Conservation (phyloP, 2,797 vertebrate genomes). For the Poeciliopsis presidionis region DNA sequence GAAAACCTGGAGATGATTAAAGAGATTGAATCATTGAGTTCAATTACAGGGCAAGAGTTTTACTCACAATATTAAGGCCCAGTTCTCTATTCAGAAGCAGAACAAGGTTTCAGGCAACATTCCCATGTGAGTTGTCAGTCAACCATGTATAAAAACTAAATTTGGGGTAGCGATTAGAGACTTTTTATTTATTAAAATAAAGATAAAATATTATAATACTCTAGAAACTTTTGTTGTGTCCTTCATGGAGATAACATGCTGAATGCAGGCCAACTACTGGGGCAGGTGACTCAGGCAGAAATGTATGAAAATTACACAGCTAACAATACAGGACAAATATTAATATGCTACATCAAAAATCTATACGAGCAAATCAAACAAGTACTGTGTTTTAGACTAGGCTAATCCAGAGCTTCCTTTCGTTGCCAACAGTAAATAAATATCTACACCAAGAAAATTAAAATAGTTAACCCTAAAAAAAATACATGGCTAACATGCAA, state of each 20-base stretch:
- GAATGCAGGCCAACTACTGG: background rate
- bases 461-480: background rate
- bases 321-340: background rate
- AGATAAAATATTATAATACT: background rate
- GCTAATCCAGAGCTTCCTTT: background rate
- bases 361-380: background rate
- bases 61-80: background rate
- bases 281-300: background rate
- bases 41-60: background rate
- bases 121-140: background rate
- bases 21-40: background rate
- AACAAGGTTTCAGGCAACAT: background rate
- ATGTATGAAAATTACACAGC: background rate
- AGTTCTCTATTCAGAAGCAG: background rate
- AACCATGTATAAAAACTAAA: background rate
- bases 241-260: background rate
- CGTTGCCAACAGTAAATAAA: background rate
- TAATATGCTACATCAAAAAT: background rate
- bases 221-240: background rate
- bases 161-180: background rate
- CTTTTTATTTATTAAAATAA: background rate
- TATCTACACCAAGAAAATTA: background rate
- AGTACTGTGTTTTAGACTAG: background rate
- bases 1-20: background rate
- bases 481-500: background rate